phyloP scores from a whole-genome alignment of 2,113 vertebrate species.

The Poeciliopsis retropinna region DNA sequence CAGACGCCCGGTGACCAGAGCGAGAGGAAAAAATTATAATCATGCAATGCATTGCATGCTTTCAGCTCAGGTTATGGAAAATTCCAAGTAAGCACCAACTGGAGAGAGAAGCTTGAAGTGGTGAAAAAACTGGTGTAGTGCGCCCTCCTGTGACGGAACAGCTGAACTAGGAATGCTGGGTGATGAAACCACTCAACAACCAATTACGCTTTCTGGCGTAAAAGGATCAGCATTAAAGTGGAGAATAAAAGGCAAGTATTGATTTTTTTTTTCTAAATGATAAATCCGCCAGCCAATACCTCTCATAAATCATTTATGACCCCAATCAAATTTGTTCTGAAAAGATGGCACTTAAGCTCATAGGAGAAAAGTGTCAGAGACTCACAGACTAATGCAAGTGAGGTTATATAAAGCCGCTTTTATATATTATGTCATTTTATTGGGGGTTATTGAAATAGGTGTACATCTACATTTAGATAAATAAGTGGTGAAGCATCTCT shows the following conservation, averaged over 20 bases:
- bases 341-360: conserved; percentile 56
- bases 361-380: conserved; percentile 31
- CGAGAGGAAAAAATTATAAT: conserved; percentile 65
- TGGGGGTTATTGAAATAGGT: neutral
- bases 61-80: conserved; percentile 70
- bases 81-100: conserved; percentile 64
- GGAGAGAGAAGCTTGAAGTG: neutral
- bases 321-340: conserved; percentile 64
- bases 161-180: conserved; percentile 26
- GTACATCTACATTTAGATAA: neutral
- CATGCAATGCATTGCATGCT: conserved; percentile 61
- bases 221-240: conserved; percentile 42
- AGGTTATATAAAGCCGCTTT: conserved; percentile 9
- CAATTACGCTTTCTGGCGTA: conserved; percentile 40
- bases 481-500: neutral
- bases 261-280: conserved; percentile 37
- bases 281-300: conserved; percentile 30
- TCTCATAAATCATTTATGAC: conserved; percentile 59
- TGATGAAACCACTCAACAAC: conserved; percentile 41
- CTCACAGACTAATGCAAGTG: conserved; percentile 20
- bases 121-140: conserved; percentile 17
- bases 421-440: conserved; percentile 5
- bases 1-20: conserved; percentile 58
- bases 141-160: conserved; percentile 57
- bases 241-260: conserved; percentile 52